Evolutionary conservation across 2,797 vertebrate genomes (phyloP).

Genomic region (Agapornis canus): DNA sequence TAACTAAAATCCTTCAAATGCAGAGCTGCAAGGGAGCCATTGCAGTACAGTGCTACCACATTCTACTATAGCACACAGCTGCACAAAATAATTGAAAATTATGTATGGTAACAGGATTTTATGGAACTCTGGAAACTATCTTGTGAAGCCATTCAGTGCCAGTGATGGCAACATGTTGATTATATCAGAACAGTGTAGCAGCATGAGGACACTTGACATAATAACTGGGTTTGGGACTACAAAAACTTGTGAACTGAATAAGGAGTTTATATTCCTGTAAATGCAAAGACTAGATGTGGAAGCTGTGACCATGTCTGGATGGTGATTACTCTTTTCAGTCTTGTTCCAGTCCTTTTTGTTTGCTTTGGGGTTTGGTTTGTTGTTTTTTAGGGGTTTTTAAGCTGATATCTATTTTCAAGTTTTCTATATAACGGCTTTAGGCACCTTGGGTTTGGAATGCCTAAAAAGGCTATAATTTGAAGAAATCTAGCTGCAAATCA

Average conservation of each 20-base stretch:
- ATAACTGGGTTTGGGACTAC: not conserved
- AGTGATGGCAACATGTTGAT: not conserved
- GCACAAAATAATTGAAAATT: not conserved
- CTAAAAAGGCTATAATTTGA: not conserved
- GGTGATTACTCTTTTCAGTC: not conserved
- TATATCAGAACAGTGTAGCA: not conserved
- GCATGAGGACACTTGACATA: rapidly evolving
- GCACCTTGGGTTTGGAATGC: not conserved
- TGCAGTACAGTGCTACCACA: not conserved
- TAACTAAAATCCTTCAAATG: not conserved
- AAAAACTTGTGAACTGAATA: not conserved
- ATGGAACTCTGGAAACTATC: not conserved
- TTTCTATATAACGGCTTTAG: not conserved
- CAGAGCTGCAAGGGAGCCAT: not conserved
- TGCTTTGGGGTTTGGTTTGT: not conserved
- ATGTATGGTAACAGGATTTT: not conserved
- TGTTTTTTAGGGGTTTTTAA: not conserved
- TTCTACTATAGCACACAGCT: not conserved
- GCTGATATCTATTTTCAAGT: not conserved
- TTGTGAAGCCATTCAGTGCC: not conserved
- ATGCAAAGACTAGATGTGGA: not conserved
- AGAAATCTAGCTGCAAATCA: not conserved
- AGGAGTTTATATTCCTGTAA: not conserved
- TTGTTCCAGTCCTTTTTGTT: not conserved
- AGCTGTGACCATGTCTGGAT: not conserved